Evolutionary conservation across 2,113 vertebrate species (phyloP).

Genomic region (Hemiprocne comata): DNA sequence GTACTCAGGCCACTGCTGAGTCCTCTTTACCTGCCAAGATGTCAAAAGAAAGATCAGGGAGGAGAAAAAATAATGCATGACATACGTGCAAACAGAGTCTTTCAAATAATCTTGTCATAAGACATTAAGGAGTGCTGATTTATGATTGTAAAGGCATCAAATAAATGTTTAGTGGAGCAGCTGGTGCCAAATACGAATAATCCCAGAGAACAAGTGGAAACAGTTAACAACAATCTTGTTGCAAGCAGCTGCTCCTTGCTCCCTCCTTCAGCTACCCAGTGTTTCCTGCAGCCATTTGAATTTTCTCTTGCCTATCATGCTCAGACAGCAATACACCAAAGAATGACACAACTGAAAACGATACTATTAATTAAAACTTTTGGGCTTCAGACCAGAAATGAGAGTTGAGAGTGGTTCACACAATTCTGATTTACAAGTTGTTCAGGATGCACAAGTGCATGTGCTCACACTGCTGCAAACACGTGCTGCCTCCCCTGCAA

Average conservation of each 20-base stretch:
- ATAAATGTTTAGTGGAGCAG: background rate
- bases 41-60: background rate
- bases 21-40: background rate
- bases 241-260: slow-evolving; percentile 11
- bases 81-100: background rate
- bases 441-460: background rate
- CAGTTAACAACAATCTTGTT: background rate
- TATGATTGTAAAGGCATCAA: slow-evolving; percentile 22
- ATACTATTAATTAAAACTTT: background rate
- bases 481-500: background rate
- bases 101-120: slow-evolving; percentile 16
- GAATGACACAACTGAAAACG: background rate
- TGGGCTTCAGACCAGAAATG: background rate
- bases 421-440: background rate
- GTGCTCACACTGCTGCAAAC: background rate
- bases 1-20: background rate
- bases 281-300: slow-evolving; percentile 21
- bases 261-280: background rate
- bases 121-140: slow-evolving; percentile 30
- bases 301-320: background rate
- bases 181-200: slow-evolving; percentile 24
- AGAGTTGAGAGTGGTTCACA: background rate
- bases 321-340: background rate
- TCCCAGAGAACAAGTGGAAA: slow-evolving; percentile 36
- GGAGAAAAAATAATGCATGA: background rate